phyloP scores from a whole-genome alignment of 2,113 vertebrate species.

The Cyphomyrus plagiostoma region DNA sequence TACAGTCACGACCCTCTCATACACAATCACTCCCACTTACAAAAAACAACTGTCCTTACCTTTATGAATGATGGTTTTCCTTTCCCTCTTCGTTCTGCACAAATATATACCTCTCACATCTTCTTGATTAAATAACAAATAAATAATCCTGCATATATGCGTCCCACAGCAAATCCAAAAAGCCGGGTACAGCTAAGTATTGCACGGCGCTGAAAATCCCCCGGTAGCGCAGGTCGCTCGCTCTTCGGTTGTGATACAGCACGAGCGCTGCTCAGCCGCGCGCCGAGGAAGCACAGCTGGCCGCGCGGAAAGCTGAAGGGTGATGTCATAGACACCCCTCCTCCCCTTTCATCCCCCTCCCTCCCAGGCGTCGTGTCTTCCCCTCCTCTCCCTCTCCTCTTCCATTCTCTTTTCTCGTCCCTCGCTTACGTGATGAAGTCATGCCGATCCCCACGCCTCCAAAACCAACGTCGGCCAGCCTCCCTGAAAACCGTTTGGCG shows the following conservation, averaged over 20 bases:
- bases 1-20: background rate
- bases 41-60: conserved; percentile 43
- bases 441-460: conserved; percentile 38
- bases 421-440: conserved; percentile 50
- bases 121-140: conserved; percentile 48
- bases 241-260: conserved; percentile 47
- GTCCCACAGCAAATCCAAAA: conserved; percentile 53
- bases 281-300: conserved; percentile 55
- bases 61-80: conserved; percentile 45
- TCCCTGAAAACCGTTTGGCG: conserved; percentile 34
- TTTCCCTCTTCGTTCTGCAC: conserved; percentile 37
- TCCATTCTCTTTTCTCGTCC: conserved; percentile 14
- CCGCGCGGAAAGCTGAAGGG: conserved; percentile 50
- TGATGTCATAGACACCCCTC: conserved; percentile 59
- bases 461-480: conserved; percentile 36
- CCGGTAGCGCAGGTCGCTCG: conserved; percentile 51
- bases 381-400: conserved; percentile 6
- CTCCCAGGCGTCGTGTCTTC: background rate
- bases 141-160: conserved; percentile 53
- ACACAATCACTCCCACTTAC: background rate
- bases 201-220: conserved; percentile 44
- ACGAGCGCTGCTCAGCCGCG: conserved; percentile 57
- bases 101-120: conserved; percentile 52
- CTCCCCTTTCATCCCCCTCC: background rate
- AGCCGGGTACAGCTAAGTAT: conserved; percentile 23